These are phyloP conservation scores for Hystrix brachyura DNA, from an alignment of 2,113 vertebrate genomes.

Conservation along the genomic window DNA sequence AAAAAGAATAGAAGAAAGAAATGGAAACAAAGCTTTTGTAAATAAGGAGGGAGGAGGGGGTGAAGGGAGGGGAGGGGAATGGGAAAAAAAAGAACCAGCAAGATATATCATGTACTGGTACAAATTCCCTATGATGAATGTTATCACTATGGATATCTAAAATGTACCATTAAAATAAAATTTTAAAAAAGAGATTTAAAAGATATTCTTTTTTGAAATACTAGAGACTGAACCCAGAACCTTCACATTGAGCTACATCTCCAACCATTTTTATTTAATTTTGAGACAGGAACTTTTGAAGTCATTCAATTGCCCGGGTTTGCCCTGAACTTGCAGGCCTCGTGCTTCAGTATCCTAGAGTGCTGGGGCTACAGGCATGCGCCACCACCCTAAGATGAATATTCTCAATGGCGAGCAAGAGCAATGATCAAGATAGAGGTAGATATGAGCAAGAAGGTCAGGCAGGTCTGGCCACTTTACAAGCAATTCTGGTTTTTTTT, in stretches of 20 bases:
- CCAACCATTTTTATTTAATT: background rate
- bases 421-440: background rate
- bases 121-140: too few species aligned
- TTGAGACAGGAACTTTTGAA: background rate
- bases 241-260: background rate
- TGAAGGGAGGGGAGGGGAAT: too few species aligned
- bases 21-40: too few species aligned
- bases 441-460: background rate
- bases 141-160: too few species aligned
- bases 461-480: background rate
- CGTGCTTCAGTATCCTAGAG: background rate
- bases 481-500: background rate
- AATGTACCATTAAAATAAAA: too few species aligned
- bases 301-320: background rate
- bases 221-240: background rate
- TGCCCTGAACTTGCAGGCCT: background rate
- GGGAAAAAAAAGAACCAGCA: too few species aligned
- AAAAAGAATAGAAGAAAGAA: too few species aligned
- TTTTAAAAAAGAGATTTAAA: too few species aligned
- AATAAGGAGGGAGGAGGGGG: too few species aligned
- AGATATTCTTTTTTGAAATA: background rate
- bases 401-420: background rate
- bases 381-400: background rate
- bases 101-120: too few species aligned
- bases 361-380: background rate